Percentiles rank a stretch among this genome's conserved stretches.
phyloP scores from a whole-genome alignment of 2,797 vertebrate species.

The Acanthurus lineatus region DNA sequence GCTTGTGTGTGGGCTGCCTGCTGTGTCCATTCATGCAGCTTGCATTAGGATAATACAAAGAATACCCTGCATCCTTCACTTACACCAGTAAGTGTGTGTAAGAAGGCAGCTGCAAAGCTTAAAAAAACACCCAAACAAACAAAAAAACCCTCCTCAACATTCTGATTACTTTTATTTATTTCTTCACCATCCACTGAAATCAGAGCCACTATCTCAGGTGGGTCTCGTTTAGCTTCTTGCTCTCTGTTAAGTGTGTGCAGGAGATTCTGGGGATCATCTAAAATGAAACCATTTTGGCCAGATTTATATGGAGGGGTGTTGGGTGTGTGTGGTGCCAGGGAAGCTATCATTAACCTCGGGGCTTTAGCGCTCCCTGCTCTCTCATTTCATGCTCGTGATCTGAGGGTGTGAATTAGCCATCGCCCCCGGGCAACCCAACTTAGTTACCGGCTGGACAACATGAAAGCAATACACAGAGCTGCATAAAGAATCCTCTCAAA shows the following conservation, averaged over 20 bases:
- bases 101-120: slow-evolving; percentile 26
- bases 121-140: slow-evolving; percentile 13
- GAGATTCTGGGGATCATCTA: slow-evolving; percentile 84
- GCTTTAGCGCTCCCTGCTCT: slow-evolving; percentile 84
- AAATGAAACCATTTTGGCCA: slow-evolving; percentile 85
- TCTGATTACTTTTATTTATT: slow-evolving; percentile 20
- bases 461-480: slow-evolving; percentile 90
- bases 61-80: slow-evolving; percentile 60
- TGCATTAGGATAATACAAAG: slow-evolving; percentile 82
- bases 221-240: slow-evolving; percentile 32
- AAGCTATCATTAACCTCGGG: slow-evolving; percentile 86
- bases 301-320: slow-evolving; percentile 83
- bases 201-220: slow-evolving; percentile 56
- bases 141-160: background rate
- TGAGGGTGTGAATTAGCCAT: slow-evolving; percentile 88
- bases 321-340: slow-evolving; percentile 67
- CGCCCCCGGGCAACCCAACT: slow-evolving; percentile 83
- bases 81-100: slow-evolving; percentile 52
- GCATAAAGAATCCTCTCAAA: slow-evolving; percentile 88
- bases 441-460: slow-evolving; percentile 88
- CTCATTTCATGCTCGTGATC: slow-evolving; percentile 90
- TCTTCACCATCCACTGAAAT: slow-evolving; percentile 4
- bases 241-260: slow-evolving; percentile 73
- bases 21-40: slow-evolving; percentile 77
- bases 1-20: slow-evolving; percentile 82